These are phyloP conservation scores for Eurystomus glaucurus DNA, from an alignment of 2,797 vertebrate species.

Conservation along the genomic window DNA sequence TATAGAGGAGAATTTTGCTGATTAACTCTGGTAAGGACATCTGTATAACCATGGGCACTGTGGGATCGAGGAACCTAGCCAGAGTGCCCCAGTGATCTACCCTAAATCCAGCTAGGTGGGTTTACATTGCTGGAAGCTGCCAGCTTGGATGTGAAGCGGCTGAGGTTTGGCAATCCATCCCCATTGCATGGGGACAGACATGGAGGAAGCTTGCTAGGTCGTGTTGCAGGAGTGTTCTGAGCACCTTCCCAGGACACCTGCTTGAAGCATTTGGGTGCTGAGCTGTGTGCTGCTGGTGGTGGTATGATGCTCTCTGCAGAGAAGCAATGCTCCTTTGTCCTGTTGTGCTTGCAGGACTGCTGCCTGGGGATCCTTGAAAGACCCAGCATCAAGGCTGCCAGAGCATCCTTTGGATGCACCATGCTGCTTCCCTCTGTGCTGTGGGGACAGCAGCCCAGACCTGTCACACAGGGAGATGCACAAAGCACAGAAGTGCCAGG, in stretches of 20 bases:
- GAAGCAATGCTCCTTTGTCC: neutral
- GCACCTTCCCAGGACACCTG: neutral
- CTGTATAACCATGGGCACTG: neutral
- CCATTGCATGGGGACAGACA: accelerated
- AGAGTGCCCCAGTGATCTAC: accelerated
- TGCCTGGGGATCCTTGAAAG: neutral
- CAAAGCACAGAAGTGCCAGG: neutral
- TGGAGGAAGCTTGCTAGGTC: accelerated
- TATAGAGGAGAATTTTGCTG: neutral
- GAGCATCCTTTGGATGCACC: neutral
- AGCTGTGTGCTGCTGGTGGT: neutral
- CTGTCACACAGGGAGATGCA: neutral
- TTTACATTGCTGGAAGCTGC: neutral
- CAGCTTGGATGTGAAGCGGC: neutral
- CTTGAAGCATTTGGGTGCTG: neutral
- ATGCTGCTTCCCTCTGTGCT: accelerated
- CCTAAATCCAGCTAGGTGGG: neutral
- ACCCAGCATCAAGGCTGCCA: neutral
- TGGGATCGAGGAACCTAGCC: neutral
- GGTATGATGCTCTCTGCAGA: neutral
- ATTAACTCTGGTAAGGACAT: neutral
- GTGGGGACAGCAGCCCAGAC: neutral
- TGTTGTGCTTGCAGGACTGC: neutral
- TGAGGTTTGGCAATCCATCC: neutral
- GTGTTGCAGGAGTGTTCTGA: neutral